These are phyloP conservation scores for Spinus olivaceus DNA, from an alignment of 2,797 vertebrate species.

Conservation along the genomic window DNA sequence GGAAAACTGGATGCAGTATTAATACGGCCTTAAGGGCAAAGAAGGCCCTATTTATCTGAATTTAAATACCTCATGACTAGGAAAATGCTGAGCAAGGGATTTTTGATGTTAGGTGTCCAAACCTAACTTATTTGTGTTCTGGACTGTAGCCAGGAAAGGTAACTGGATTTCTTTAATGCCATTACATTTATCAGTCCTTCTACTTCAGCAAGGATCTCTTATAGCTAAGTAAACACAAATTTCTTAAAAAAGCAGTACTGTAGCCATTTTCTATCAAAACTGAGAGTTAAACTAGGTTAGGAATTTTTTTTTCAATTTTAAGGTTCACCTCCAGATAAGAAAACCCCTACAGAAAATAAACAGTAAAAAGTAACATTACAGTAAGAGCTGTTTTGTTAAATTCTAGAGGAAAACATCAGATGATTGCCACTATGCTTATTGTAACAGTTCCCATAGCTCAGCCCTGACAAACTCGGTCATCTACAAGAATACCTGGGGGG, in stretches of 20 bases:
- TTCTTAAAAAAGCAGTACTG: background rate
- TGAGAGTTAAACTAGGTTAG: background rate
- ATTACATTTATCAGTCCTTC: slow-evolving; percentile 26
- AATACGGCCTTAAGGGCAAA: background rate
- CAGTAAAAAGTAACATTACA: background rate
- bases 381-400: background rate
- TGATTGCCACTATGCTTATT: background rate
- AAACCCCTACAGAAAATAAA: background rate
- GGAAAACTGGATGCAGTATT: slow-evolving; percentile 24
- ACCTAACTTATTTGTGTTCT: background rate
- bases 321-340: background rate
- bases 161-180: slow-evolving; percentile 31
- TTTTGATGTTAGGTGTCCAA: slow-evolving; percentile 9
- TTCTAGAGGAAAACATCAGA: background rate
- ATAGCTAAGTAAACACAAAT: background rate
- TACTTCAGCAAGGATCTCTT: background rate
- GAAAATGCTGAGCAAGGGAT: slow-evolving; percentile 31
- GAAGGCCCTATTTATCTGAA: slow-evolving; percentile 9
- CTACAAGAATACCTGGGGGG: background rate
- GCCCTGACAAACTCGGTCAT: background rate
- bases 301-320: background rate
- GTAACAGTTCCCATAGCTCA: background rate
- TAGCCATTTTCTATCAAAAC: background rate
- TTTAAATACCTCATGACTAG: background rate
- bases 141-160: slow-evolving; percentile 31